Evolutionary conservation across 2,113 vertebrate genomes (phyloP), one percentile per base, ranked within the genome.

Genomic region (Miniopterus natalensis): DNA sequence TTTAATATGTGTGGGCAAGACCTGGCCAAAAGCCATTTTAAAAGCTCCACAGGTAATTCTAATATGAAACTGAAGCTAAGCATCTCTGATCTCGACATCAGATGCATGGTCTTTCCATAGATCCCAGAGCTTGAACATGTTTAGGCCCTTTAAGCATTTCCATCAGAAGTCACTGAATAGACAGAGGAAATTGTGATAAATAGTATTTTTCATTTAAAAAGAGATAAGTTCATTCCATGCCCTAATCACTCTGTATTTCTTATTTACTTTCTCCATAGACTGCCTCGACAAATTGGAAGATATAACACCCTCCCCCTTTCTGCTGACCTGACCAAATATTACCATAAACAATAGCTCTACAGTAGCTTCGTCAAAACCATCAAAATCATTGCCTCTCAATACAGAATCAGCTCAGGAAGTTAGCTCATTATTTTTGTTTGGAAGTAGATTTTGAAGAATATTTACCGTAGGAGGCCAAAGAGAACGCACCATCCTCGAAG

Each of bases 11-110:
- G 13, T 42, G n/a, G 25, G 12, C 80, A 40, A 86, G 70, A 57
- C 59, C 78, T 70, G 21, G 13, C 4, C 15, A 73, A 68, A 11
- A 31, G 27, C 61, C 12, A 1, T 63, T 63, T 63, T 31, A 31
- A 94, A 84, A 88, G 29, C 53, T 86, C 81, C 63, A 85, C 14
- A 20, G 66, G 49, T 86, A 85, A 86, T 86, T 94, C 49, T 95
- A 92, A 95, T 86, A 71, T 89, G 61, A 95, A 93, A 92, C 51
- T 1, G 0, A 84, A 27, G 10, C 45, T 95, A 79, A 96, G 53
- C 49, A 36, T 77, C 47, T 77, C 73, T 93, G 70, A 96, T 85
- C 85, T 78, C 40, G 3, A 88, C 59, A 68, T 65, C 81, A 94
- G 78, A 83, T 49, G 49, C 47, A 81, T 15, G 29, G 88, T 57